phyloP scores from a whole-genome alignment of 2,113 vertebrate genomes.

The Pelecanus crispus region DNA sequence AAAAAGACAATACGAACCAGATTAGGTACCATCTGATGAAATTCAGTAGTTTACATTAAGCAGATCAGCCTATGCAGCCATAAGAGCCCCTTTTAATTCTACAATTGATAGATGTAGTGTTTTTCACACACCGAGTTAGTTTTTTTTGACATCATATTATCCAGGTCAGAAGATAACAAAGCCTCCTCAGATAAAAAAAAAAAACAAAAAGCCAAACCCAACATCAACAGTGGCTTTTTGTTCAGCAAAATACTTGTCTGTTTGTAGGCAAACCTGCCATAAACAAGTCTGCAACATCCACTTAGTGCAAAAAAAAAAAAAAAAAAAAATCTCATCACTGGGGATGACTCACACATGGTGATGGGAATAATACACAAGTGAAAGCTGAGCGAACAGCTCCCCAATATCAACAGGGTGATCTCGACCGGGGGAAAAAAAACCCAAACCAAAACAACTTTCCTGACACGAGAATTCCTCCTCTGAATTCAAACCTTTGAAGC shows the following conservation, averaged over 20 bases:
- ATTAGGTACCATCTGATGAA: background rate
- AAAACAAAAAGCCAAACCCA: background rate
- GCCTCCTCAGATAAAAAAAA: background rate
- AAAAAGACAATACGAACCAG: background rate
- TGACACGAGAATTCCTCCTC: background rate
- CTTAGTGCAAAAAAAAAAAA: background rate
- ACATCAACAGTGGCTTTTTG: background rate
- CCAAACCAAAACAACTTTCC: background rate
- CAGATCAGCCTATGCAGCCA: background rate
- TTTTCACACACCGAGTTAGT: background rate
- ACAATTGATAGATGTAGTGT: background rate
- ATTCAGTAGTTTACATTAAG: background rate
- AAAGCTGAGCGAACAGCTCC: background rate
- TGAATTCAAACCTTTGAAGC: background rate
- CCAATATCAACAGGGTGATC: background rate
- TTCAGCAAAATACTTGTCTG: background rate
- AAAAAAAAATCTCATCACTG: background rate
- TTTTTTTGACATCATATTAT: background rate
- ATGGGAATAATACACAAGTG: background rate
- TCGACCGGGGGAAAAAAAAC: background rate
- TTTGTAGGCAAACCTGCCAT: background rate
- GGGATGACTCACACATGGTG: background rate
- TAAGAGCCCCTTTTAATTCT: background rate
- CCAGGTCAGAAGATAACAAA: background rate
- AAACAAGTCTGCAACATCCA: background rate